Base-by-base conservation (phyloP, 2,797 vertebrate species). In the Gila robusta region DNA sequence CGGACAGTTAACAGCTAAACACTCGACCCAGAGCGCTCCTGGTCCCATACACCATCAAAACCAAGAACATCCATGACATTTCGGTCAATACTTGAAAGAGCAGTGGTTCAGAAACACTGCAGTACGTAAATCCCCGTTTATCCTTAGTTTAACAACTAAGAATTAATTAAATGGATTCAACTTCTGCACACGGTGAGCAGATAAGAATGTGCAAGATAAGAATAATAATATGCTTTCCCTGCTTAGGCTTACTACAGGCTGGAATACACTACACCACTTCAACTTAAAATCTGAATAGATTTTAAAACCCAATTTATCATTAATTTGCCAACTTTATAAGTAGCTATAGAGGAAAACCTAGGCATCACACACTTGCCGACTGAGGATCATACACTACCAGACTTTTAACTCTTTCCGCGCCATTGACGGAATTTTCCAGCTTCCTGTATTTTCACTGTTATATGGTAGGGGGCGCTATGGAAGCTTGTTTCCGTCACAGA, bases 81-180 rank as follows among this genome's bases (percentile, higher is more conserved):
- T 59, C 32, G 2, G 35, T 56, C 80, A 72, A 35, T 37, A 81
- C 6, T 14, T 81, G 77, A 37, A 72, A 72, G 47, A 74, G 70
- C 70, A n/a, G 56, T 14, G 26, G 28, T 73, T 52, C 70, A 39
- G n/a, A 64, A 80, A 39, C 84, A 67, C 71, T 72, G 49, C 72
- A 66, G 41, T 71, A 35, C 32, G 6, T n/a, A 81, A 52, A 72
- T 49, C 78, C 44, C 28, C 7, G 35, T 81, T 86, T 47, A 81
- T 74, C 78, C 62, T 17, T 52, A 66, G 67, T 72, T 86, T 80
- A 74, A 74, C 78, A 54, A 84, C 28, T 73, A 71, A 81, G 70
- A 56, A 49, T 76, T 76, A 54, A 86, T 86, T 86, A 76, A 79
- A 81, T 37, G 72, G 70, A 86, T 81, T 73, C 54, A 81, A 79